Evolutionary conservation across 2,113 vertebrate species (phyloP).

Genomic region (Hippopotamus amphibius): DNA sequence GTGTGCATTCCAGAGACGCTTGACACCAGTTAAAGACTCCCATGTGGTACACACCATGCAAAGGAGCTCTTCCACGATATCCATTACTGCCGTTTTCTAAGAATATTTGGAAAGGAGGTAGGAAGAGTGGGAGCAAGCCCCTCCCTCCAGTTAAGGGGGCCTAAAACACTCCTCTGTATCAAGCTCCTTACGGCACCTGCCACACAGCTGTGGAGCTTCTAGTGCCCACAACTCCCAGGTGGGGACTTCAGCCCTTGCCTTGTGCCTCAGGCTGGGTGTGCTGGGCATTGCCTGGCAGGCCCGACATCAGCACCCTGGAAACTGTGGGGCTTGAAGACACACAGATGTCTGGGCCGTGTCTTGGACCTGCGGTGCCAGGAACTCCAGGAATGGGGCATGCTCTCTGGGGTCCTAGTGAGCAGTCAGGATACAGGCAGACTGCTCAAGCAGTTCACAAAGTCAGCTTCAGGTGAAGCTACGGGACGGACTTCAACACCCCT

Average conservation of each 20-base stretch:
- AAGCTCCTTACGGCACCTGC: not conserved
- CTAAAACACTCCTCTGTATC: not conserved
- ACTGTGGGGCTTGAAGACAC: not conserved
- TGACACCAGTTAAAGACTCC: not conserved
- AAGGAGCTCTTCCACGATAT: slow-evolving; percentile 30
- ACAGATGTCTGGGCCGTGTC: not conserved
- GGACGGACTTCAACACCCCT: not conserved
- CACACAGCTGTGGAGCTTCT: not conserved
- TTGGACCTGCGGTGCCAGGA: not conserved
- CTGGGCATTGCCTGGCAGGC: not conserved
- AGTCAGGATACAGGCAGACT: not conserved
- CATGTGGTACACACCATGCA: not conserved
- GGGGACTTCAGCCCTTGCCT: not conserved
- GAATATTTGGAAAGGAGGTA: not conserved
- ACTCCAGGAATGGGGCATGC: no score
- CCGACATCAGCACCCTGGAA: not conserved
- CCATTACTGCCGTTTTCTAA: not conserved
- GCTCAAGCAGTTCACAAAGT: not conserved
- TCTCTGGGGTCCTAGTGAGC: not conserved
- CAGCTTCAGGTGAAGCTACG: not conserved
- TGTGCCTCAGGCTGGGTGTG: not conserved
- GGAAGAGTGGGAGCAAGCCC: not conserved
- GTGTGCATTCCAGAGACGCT: not conserved
- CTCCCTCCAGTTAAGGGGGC: not conserved
- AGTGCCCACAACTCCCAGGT: not conserved